A percentile compares a stretch with the other conserved stretches of the same genome.
Evolutionary conservation across 2,888 invertebrate species (phyloP).

Genomic region (Diabrotica balteata): DNA sequence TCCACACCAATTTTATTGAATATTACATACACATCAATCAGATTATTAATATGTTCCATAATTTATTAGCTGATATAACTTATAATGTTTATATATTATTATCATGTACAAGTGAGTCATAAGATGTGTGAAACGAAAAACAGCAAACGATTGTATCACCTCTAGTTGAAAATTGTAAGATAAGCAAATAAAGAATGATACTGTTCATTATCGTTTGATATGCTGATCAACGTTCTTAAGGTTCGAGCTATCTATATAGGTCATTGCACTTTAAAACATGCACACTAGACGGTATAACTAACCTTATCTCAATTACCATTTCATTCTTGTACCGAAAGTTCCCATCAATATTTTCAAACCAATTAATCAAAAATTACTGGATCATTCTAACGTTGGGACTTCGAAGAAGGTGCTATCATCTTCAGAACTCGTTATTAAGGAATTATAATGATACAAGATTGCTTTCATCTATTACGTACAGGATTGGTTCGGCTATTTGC

Average conservation of each 20-base stretch:
- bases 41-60: no score
- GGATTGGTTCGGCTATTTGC: no score
- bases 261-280: conserved; percentile 5
- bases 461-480: no score
- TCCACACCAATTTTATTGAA: no score
- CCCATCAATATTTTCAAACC: conserved; percentile 11
- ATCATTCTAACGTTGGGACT: conserved; percentile 5
- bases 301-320: conserved; percentile 5
- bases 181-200: conserved; percentile 3
- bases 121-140: not conserved
- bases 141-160: conserved; percentile 2
- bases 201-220: not conserved
- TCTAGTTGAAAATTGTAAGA: conserved; percentile 4
- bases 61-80: no score
- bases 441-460: conserved; percentile 20
- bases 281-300: conserved; percentile 6
- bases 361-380: conserved; percentile 13
- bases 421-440: conserved; percentile 19
- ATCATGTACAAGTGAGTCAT: no score
- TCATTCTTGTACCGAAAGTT: conserved; percentile 4
- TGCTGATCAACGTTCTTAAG: not conserved
- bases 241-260: not conserved
- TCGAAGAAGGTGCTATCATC: conserved; percentile 6
- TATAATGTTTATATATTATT: no score
- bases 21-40: no score